These are phyloP conservation scores for human DNA, from an alignment of 2,113 vertebrate genomes.

Conservation along the genomic window DNA sequence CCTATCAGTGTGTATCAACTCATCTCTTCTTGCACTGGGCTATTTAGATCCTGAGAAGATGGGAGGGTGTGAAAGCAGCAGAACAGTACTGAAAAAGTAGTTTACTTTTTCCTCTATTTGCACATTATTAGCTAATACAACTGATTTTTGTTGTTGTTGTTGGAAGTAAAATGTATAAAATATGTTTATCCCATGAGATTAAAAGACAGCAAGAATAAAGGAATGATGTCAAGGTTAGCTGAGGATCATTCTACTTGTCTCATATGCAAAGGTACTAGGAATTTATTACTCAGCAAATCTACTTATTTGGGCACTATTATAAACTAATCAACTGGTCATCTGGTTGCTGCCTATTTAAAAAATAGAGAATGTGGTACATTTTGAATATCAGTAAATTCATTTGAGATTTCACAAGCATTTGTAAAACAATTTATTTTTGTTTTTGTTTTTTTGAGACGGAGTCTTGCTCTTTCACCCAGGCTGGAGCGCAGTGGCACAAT, in stretches of 20 bases:
- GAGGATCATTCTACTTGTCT: not conserved
- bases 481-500: no score
- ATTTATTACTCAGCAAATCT: conserved; percentile 12
- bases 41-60: conserved; percentile 23
- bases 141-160: not conserved
- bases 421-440: not conserved
- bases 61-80: conserved; percentile 1
- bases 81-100: not conserved
- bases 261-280: not conserved
- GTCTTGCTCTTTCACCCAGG: no score
- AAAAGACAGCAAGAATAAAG: conserved; percentile 37
- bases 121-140: conserved; percentile 11
- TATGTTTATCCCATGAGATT: conserved; percentile 22
- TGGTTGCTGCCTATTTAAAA: conserved; percentile 12
- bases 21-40: not conserved
- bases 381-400: conserved; percentile 44
- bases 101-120: not conserved
- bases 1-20: not conserved
- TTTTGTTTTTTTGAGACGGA: no score
- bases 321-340: conserved; percentile 1
- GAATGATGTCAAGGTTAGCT: not conserved
- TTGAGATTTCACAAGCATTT: conserved; percentile 47
- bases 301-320: conserved; percentile 3
- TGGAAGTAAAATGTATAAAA: conserved; percentile 42
- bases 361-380: not conserved